phyloP scores from a whole-genome alignment of 2,888 invertebrate species.

The Peribatodes rhomboidaria region DNA sequence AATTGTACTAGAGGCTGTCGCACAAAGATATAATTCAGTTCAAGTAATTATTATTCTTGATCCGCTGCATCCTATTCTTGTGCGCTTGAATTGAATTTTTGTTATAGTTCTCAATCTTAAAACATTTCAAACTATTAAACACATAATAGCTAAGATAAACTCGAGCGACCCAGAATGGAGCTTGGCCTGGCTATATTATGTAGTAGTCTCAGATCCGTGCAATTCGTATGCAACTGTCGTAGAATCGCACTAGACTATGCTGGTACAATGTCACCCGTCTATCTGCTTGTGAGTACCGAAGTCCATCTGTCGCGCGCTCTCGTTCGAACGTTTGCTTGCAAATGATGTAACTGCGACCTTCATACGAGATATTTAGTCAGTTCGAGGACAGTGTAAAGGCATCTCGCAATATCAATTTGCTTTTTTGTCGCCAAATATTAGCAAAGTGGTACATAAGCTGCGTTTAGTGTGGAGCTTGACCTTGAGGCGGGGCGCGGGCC shows the following conservation, averaged over 20 bases:
- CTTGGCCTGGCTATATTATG: background rate
- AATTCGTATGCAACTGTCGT: background rate
- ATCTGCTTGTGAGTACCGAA: background rate
- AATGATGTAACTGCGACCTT: slow-evolving; percentile 29
- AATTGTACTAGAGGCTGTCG: too few relatives aligned
- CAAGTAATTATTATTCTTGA: too few relatives aligned
- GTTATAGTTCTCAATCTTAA: too few relatives aligned
- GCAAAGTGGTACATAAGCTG: slow-evolving; percentile 23
- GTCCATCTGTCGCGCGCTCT: slow-evolving; percentile 10
- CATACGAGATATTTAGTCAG: slow-evolving; percentile 20
- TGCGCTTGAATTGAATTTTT: too few relatives aligned
- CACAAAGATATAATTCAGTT: too few relatives aligned
- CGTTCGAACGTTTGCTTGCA: slow-evolving; percentile 11
- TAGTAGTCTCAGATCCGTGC: background rate
- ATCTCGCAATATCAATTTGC: slow-evolving; percentile 48
- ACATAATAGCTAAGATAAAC: too few relatives aligned
- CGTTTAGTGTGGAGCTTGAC: slow-evolving; percentile 50
- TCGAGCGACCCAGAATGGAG: too few relatives aligned
- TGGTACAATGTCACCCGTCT: slow-evolving; percentile 9
- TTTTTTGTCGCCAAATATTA: slow-evolving; percentile 36
- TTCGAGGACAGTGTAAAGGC: slow-evolving; percentile 45
- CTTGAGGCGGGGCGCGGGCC: slow-evolving; percentile 72
- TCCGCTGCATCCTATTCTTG: too few relatives aligned
- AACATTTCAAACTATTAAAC: too few relatives aligned
- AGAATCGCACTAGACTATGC: background rate